Evolutionary conservation across 2,888 invertebrate genomes (phyloP), one percentile per base, ranked within the genome.

Genomic region (Graphium colonna): DNA sequence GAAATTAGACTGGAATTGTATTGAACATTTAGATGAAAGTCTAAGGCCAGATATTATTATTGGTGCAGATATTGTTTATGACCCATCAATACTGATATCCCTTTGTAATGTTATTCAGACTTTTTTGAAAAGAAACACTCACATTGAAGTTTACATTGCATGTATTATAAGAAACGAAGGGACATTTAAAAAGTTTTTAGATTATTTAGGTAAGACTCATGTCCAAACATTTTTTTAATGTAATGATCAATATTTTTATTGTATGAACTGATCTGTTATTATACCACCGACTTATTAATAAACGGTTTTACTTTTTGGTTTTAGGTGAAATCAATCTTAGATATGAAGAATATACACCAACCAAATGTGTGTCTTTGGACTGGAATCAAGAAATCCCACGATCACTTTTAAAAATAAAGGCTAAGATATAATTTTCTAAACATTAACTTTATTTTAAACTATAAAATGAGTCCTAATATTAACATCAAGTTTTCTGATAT

Each of bases 81-180:
- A 89, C 62, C 88, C 88, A 31, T 65, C 72, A 40, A 77, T 84
- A 65, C 60, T 87, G 48, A 49, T 70, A 43, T 71, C 81, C 13
- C 70, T 89, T 8, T 75, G 79, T 58, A 75, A 78, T 59, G 73
- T 80, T 12, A 57, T 88, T 7, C 51, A 73, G 52, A 57, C 44
- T 16, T 79, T 84, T 41, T 73, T 71, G 39, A 51, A 61, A 0
- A 78, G 63, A 61, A 87, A 87, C 66, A 67, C 61, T 13, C 5
- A 69, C 38, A 55, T 85, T 36, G 68, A 75, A 59, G 69, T 83
- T 18, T 85, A 73, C 56, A 80, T 88, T 60, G 79, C 80, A 31
- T 81, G 80, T 65, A 69, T 83, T 42, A 73, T 94, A 59, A 84
- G 95, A 61, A 95, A 95, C 81, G 77, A 88, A 65, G 80, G 90